These are phyloP conservation scores for Lasioglossum marginatum DNA, from an alignment of 2,888 invertebrate species.

Conservation along the genomic window DNA sequence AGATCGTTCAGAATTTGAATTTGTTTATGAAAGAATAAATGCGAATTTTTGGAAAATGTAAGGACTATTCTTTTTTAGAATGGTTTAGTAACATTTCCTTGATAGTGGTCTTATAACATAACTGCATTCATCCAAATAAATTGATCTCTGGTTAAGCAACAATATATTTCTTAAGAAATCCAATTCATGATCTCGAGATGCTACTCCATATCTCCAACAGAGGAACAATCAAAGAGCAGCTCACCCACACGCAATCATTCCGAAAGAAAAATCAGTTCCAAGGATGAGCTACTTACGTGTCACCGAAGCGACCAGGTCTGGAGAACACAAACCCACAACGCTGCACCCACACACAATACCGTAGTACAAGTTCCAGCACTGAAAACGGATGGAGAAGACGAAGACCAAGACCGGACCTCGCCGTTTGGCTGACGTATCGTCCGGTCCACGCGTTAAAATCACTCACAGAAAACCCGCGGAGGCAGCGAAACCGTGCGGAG, in stretches of 20 bases:
- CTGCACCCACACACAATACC: background rate
- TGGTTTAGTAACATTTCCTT: background rate
- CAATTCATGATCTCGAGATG: background rate
- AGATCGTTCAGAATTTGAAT: too few relatives aligned
- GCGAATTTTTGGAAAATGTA: background rate
- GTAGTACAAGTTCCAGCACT: background rate
- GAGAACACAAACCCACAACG: background rate
- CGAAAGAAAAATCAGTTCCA: background rate
- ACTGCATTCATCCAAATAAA: background rate
- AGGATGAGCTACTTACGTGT: background rate
- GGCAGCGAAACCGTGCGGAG: background rate
- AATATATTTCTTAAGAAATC: background rate
- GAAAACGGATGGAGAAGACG: background rate
- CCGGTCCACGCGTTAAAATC: slow-evolving; percentile 22
- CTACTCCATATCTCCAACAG: background rate
- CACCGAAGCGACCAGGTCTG: background rate
- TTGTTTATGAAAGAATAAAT: background rate
- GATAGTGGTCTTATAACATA: too few relatives aligned
- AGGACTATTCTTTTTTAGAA: background rate
- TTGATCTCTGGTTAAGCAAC: background rate
- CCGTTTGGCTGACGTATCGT: background rate
- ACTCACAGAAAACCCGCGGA: slow-evolving; percentile 34
- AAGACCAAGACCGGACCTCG: background rate
- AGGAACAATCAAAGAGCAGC: background rate
- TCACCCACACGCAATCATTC: background rate